Evolutionary conservation across 1,140 invertebrate species (phyloP).

Genomic region (Reticulitermes speratus): DNA sequence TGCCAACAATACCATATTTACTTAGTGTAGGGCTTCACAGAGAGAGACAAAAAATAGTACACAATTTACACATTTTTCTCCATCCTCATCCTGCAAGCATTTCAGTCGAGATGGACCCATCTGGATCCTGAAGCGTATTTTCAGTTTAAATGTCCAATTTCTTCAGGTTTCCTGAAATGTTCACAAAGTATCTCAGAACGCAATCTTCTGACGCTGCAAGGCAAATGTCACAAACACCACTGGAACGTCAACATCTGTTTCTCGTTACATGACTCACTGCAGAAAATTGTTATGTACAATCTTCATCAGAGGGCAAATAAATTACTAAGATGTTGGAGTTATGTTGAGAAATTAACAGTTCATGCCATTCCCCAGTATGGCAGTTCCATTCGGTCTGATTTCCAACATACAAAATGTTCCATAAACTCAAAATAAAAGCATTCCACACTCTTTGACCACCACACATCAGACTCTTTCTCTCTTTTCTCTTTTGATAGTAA

Average conservation of each 20-base stretch:
- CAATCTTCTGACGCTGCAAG: not conserved
- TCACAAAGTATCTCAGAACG: not conserved
- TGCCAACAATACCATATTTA: slow-evolving; percentile 3
- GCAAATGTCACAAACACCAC: not conserved
- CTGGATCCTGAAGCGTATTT: not conserved
- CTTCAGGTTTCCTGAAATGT: not conserved
- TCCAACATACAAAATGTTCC: not conserved
- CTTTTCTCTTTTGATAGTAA: not conserved
- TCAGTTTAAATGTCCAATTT: not conserved
- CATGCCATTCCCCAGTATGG: not conserved
- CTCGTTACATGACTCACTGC: not conserved
- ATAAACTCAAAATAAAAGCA: slow-evolving; percentile 6
- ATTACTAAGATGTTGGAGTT: not conserved
- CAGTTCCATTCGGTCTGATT: not conserved
- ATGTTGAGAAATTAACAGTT: not conserved
- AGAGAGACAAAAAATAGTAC: slow-evolving; percentile 2
- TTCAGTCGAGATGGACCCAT: not conserved
- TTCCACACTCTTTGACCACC: not conserved
- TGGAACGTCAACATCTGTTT: not conserved
- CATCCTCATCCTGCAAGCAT: slow-evolving; percentile 10
- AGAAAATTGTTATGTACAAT: not conserved
- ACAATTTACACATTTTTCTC: slow-evolving; percentile 13
- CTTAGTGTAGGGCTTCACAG: slow-evolving; percentile 1
- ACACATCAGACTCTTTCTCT: slow-evolving; percentile 11
- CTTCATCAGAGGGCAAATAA: slow-evolving; percentile 7